These are phyloP conservation scores for Myotis daubentonii DNA, from an alignment of 2,797 vertebrate species.

Conservation along the genomic window DNA sequence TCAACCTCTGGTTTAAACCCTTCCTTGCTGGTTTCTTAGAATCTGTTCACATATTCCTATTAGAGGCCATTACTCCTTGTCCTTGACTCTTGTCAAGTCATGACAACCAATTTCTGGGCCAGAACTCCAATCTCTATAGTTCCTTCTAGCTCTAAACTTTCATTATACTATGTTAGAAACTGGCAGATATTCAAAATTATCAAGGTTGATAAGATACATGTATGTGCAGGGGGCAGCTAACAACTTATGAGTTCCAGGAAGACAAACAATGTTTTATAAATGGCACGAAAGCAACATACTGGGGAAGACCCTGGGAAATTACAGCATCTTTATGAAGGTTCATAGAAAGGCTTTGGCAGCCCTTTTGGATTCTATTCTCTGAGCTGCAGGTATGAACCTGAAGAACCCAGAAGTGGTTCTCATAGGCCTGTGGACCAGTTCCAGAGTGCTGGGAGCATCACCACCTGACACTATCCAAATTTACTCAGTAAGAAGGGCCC, in stretches of 20 bases:
- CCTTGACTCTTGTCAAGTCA: constrained; percentile 17
- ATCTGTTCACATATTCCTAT: background rate
- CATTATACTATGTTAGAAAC: constrained; percentile 44
- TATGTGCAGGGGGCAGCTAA: background rate
- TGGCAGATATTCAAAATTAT: constrained; percentile 18
- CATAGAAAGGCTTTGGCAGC: background rate
- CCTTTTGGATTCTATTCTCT: constrained; percentile 15
- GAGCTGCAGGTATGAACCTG: background rate
- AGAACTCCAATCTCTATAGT: background rate
- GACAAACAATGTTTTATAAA: constrained; percentile 25
- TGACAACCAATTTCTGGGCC: background rate
- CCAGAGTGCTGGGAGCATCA: background rate
- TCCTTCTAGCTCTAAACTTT: background rate
- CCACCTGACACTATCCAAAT: constrained; percentile 9
- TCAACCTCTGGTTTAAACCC: background rate
- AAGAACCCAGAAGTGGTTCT: constrained; percentile 42
- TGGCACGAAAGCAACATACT: background rate
- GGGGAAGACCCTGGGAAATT: background rate
- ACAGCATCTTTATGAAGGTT: constrained; percentile 9
- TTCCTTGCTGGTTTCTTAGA: constrained; percentile 9
- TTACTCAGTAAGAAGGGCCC: constrained; percentile 17
- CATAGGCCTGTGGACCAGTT: background rate
- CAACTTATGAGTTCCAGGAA: constrained; percentile 26
- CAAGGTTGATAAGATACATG: background rate
- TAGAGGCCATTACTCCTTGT: background rate